phyloP scores from a whole-genome alignment of 2,797 vertebrate species.

The Rousettus madagascariensis region DNA sequence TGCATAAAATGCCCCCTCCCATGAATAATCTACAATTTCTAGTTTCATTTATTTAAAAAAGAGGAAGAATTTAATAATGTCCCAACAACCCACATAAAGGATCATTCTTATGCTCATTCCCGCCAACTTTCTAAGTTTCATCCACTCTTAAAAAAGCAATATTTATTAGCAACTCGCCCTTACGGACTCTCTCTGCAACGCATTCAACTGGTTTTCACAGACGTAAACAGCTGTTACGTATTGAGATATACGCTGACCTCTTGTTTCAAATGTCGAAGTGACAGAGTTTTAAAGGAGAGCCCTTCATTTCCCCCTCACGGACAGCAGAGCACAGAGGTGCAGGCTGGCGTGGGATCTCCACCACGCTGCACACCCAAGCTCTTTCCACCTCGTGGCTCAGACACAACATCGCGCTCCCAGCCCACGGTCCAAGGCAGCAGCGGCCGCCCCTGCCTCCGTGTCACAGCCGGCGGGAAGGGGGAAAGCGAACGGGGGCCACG shows the following conservation, averaged over 20 bases:
- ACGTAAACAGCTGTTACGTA: background rate
- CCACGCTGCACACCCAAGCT: background rate
- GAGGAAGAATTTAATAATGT: background rate
- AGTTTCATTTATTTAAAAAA: slow-evolving; percentile 6
- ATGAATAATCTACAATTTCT: background rate
- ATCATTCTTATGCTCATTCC: background rate
- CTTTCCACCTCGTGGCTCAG: background rate
- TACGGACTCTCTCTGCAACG: background rate
- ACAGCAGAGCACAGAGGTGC: background rate
- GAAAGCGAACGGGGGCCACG: background rate
- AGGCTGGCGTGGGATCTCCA: background rate
- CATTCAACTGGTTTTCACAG: background rate
- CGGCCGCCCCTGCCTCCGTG: background rate
- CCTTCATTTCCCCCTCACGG: background rate
- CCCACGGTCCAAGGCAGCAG: background rate
- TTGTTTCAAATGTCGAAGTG: background rate
- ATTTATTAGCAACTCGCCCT: background rate
- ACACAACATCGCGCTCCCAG: background rate
- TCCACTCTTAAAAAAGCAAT: background rate
- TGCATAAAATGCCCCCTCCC: background rate
- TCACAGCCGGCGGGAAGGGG: background rate
- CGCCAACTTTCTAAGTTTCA: background rate
- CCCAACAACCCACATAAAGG: background rate
- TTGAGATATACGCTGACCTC: background rate
- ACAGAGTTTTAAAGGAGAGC: background rate